Evolutionary conservation across 2,888 invertebrate species (phyloP).

Genomic region (Caenorhabditis sp.): DNA sequence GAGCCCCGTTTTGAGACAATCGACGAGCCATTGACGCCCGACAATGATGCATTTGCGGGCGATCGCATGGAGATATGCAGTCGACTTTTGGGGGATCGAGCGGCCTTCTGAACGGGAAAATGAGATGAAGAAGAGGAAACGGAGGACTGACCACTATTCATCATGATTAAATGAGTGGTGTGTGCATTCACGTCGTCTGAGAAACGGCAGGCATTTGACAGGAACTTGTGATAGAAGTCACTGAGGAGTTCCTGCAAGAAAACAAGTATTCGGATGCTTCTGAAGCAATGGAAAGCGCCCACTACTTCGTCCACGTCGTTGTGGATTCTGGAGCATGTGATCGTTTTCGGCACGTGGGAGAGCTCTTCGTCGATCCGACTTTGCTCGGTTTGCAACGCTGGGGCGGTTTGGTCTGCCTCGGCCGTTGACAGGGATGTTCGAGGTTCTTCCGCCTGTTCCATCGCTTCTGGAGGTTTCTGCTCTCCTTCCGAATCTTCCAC

Average conservation of each 20-base stretch:
- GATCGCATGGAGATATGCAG: slow-evolving; percentile 31
- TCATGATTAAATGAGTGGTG: slow-evolving; percentile 61
- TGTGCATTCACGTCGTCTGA: slow-evolving; percentile 32
- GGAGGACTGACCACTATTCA: slow-evolving; percentile 55
- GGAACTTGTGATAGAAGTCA: slow-evolving; percentile 52
- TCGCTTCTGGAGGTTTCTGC: not conserved
- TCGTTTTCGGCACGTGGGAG: slow-evolving; percentile 4
- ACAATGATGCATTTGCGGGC: slow-evolving; percentile 49
- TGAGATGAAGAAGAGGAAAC: not conserved
- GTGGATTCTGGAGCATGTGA: slow-evolving; percentile 41
- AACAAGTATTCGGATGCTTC: not conserved
- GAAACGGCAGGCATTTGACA: slow-evolving; percentile 44
- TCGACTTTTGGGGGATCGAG: slow-evolving; percentile 44
- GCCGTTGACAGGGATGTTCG: not conserved
- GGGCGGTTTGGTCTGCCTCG: not conserved
- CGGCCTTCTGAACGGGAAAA: slow-evolving; percentile 36
- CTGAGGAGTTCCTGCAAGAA: slow-evolving; percentile 56
- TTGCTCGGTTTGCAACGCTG: not conserved
- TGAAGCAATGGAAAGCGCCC: not conserved
- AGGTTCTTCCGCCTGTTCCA: not conserved
- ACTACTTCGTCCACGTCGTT: slow-evolving; percentile 57
- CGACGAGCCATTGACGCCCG: slow-evolving; percentile 46
- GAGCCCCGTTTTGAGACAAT: slow-evolving; percentile 24
- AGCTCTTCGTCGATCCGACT: slow-evolving; percentile 17
- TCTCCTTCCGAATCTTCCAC: slow-evolving; percentile 30